These are phyloP conservation scores for Nomada ferruginata DNA, from an alignment of 2,888 invertebrate genomes.

Conservation along the genomic window DNA sequence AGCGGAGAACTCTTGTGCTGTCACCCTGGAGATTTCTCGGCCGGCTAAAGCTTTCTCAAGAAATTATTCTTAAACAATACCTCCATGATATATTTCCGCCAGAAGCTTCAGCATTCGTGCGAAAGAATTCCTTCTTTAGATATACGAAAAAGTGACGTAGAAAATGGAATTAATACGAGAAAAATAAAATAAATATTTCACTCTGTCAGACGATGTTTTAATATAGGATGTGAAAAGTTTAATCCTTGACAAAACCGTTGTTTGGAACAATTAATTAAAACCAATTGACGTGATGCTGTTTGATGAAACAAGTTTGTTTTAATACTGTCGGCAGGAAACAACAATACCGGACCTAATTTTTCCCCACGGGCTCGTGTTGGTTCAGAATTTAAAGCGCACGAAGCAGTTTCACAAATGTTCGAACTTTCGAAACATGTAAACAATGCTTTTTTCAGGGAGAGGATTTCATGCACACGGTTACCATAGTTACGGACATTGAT, in stretches of 20 bases:
- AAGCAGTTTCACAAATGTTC: not conserved
- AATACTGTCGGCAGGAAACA: not conserved
- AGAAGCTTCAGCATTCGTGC: too few relatives aligned
- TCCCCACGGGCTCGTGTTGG: not conserved
- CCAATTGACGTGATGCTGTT: too few relatives aligned
- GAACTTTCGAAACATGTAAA: not conserved
- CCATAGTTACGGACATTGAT: conserved; percentile 13
- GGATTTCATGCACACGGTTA: not conserved
- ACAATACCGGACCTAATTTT: not conserved
- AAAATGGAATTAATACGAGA: too few relatives aligned
- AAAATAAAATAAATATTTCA: too few relatives aligned
- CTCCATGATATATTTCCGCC: too few relatives aligned
- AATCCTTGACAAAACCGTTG: too few relatives aligned
- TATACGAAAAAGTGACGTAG: too few relatives aligned
- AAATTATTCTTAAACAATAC: too few relatives aligned
- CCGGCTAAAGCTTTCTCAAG: not conserved
- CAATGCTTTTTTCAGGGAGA: not conserved
- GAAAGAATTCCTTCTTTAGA: too few relatives aligned
- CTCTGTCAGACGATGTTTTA: too few relatives aligned
- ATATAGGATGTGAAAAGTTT: too few relatives aligned
- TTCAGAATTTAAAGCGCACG: not conserved
- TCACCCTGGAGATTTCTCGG: not conserved
- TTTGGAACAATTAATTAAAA: too few relatives aligned
- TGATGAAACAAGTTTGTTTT: not conserved
- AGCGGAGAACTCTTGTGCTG: not conserved